Evolutionary conservation across 1,140 invertebrate genomes (phyloP).

Genomic region (Drosophila nebulosa): DNA sequence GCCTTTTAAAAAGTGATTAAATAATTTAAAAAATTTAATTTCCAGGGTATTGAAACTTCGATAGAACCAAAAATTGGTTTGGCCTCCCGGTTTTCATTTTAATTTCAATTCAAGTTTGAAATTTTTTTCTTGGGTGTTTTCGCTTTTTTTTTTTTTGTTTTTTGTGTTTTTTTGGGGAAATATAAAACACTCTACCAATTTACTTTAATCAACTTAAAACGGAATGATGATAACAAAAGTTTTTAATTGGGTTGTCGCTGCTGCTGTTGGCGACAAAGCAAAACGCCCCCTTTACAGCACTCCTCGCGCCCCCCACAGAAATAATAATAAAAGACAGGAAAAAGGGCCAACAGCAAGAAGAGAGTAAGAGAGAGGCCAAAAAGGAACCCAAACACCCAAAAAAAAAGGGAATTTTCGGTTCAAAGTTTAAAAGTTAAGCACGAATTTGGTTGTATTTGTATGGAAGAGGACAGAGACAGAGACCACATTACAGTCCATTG

Average conservation of each 20-base stretch:
- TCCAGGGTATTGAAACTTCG: neutral
- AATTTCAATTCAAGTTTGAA: neutral
- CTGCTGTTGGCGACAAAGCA: slow-evolving; percentile 36
- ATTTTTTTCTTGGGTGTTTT: neutral
- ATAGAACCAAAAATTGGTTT: neutral
- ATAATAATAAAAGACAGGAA: slow-evolving; percentile 21
- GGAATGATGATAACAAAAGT: slow-evolving; percentile 62
- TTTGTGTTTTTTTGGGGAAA: slow-evolving; percentile 9
- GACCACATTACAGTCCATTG: slow-evolving; percentile 25
- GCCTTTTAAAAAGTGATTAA: no score
- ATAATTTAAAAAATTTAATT: no score
- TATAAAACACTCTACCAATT: slow-evolving; percentile 38
- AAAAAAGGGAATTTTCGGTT: slow-evolving; percentile 17
- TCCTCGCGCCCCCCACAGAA: neutral
- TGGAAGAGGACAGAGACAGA: slow-evolving; percentile 33
- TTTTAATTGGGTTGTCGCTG: slow-evolving; percentile 64
- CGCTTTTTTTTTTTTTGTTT: neutral
- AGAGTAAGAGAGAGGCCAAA: neutral
- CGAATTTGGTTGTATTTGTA: slow-evolving; percentile 22
- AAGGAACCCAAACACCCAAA: neutral
- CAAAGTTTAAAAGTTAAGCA: slow-evolving; percentile 50
- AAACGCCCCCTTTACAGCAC: slow-evolving; percentile 1
- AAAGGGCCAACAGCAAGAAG: neutral
- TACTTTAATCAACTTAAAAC: slow-evolving; percentile 67
- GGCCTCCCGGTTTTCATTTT: neutral